Base-by-base conservation (phyloP, 1,140 invertebrate genomes). In the Alviniconcha marisindica region DNA sequence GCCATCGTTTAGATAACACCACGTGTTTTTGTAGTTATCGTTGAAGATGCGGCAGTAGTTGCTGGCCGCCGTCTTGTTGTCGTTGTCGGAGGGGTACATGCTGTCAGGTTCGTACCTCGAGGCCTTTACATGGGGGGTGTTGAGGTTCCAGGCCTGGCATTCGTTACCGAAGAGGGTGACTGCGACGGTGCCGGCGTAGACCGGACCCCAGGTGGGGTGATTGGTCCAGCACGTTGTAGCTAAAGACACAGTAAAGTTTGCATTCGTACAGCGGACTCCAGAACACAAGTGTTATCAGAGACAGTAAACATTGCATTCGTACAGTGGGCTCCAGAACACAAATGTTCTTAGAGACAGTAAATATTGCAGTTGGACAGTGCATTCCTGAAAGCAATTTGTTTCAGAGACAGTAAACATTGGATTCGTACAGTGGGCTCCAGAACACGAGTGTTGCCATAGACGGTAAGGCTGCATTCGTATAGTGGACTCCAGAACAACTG, bases 41-140 rank as follows among this genome's bases (percentile, higher is more conserved):
- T 36, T 15, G 10, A 73, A 73, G 69, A 73, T 42, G 31, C 69
- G 69, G 40, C 69, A 73, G 69, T 73, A 73, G 31, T 42, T 73
- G 5, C 33, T 42, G 69, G 69, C 69, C 0, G 69, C 69, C 31
- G 40, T 73, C 69, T 12, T n/a, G n/a, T n/a, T n/a, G n/a, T n/a
- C n/a, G n/a, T n/a, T n/a, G n/a, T n/a, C n/a, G n/a, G 40, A 36
- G 24, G 69, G 33, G 69, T 73, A 73, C 1, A 12, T 1, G 69
- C 18, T 7, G 33, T 73, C 69, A 5, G 15, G 18, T 24, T 36
- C 18, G 69, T 73, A 73, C 18, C 14, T 7, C 28, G 31, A 5
- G 31, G 31, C 33, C 40, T 36, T 73, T 1, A 7, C 2, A 18
- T 73, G 69, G 31, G 69, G 31, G 31, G 4, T 28, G 33, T 73